Percentiles rank a stretch among this genome's conserved stretches.
Evolutionary conservation across 2,797 vertebrate genomes (phyloP).

Genomic region (Anableps anableps): DNA sequence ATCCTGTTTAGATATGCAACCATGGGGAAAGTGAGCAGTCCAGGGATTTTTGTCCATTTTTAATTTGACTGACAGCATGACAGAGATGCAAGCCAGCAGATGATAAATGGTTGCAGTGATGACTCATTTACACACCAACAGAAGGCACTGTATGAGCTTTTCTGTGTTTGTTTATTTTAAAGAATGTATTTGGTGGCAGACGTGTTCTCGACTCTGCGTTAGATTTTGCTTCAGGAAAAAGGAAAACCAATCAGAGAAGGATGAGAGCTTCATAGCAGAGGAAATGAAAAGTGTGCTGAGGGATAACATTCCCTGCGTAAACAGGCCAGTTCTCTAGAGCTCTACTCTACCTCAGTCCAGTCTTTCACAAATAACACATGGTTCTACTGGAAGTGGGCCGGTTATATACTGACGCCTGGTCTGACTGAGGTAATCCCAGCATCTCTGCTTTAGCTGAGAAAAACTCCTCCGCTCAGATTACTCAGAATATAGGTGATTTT

Average conservation of each 20-base stretch:
- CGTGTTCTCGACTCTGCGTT: conserved; percentile 24
- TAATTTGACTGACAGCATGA: neutral
- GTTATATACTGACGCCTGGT: conserved; percentile 28
- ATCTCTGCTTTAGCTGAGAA: conserved; percentile 18
- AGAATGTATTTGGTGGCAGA: conserved; percentile 4
- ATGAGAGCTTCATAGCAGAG: conserved; percentile 41
- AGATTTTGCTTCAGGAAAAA: conserved; percentile 29
- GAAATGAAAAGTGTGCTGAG: conserved; percentile 61
- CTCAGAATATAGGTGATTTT: neutral
- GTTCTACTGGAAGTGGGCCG: conserved; percentile 25
- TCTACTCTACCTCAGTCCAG: neutral
- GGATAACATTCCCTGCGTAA: conserved; percentile 49
- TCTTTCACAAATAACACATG: conserved; percentile 43
- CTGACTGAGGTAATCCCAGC: neutral
- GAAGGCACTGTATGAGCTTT: neutral
- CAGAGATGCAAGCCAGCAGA: neutral
- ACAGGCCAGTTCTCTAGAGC: conserved; percentile 31
- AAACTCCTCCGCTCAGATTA: conserved; percentile 3
- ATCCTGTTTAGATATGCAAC: conserved; percentile 67
- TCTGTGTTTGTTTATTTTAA: neutral
- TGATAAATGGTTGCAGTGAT: neutral
- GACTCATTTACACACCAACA: conserved; percentile 5
- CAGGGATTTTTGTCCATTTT: neutral
- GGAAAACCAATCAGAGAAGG: conserved; percentile 12
- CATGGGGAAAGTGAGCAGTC: conserved; percentile 47